Conservation (phyloP, 2,888 invertebrate genomes). For the Thymelicus lineola region DNA sequence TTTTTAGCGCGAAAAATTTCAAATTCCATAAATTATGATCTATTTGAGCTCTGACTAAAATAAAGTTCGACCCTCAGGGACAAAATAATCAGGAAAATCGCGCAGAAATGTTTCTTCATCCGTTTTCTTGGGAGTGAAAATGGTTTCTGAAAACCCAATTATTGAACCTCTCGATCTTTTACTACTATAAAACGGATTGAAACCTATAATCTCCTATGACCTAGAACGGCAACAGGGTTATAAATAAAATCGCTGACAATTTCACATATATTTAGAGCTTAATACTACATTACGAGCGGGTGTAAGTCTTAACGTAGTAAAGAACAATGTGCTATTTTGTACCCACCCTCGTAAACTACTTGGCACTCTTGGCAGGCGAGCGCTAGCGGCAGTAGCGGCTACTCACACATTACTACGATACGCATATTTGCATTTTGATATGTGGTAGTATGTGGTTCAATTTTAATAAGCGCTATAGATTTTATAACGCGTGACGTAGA, state of each 20-base stretch:
- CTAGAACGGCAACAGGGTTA: neutral
- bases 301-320: conserved; percentile 3
- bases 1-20: too few species aligned
- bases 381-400: neutral
- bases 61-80: too few species aligned
- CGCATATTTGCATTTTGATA: conserved; percentile 20
- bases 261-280: neutral
- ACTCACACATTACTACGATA: conserved; percentile 11
- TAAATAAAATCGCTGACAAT: neutral
- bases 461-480: conserved; percentile 32
- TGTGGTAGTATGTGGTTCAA: conserved; percentile 23
- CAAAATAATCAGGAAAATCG: too few species aligned
- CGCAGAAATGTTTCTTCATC: too few species aligned
- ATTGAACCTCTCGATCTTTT: too few species aligned
- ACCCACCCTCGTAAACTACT: conserved; percentile 23
- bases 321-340: conserved; percentile 26
- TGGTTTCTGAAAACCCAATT: too few species aligned
- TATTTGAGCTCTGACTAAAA: too few species aligned
- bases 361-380: conserved; percentile 30
- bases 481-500: conserved; percentile 29
- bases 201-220: too few species aligned
- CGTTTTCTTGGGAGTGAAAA: too few species aligned
- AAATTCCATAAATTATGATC: too few species aligned
- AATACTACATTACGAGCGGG: neutral
- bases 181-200: too few species aligned